A percentile compares a stretch with the other conserved stretches of the same genome.
Conservation (phyloP, 2,113 vertebrate species). For the Platichthys stellatus region DNA sequence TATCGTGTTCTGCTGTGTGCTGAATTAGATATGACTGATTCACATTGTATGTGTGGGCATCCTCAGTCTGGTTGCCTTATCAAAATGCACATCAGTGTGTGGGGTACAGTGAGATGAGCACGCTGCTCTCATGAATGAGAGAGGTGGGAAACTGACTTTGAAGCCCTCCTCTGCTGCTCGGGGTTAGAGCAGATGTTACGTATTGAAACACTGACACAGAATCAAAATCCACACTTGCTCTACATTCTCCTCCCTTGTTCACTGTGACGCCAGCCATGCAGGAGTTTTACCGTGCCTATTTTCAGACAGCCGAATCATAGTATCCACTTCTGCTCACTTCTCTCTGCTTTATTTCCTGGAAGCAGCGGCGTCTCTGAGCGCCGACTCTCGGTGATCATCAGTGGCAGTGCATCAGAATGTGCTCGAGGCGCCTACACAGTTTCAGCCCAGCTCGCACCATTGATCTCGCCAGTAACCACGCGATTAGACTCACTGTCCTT, state of each 20-base stretch:
- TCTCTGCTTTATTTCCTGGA: conserved; percentile 70
- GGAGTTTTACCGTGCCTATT: not conserved
- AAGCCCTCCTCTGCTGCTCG: conserved; percentile 19
- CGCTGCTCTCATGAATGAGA: conserved; percentile 28
- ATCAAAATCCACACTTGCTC: not conserved
- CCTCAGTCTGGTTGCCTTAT: not conserved
- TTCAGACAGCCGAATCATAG: conserved; percentile 8
- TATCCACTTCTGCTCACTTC: conserved; percentile 42
- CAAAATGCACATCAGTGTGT: not conserved
- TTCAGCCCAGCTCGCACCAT: conserved; percentile 63
- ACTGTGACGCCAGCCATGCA: not conserved
- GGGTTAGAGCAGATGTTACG: not conserved
- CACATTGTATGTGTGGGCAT: no score
- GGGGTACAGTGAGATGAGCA: not conserved
- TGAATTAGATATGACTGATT: no score
- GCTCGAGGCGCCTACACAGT: conserved; percentile 72
- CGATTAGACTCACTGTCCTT: conserved; percentile 55
- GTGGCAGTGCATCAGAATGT: conserved; percentile 53
- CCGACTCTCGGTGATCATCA: conserved; percentile 61
- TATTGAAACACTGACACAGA: conserved; percentile 1
- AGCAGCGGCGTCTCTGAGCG: conserved; percentile 55
- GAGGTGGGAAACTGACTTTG: conserved; percentile 21
- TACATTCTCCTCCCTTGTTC: not conserved
- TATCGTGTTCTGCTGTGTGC: no score
- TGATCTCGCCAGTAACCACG: conserved; percentile 56